Evolutionary conservation across 2,888 invertebrate species (phyloP), one percentile per base, ranked within the genome.

Genomic region (Trisateles emortualis): DNA sequence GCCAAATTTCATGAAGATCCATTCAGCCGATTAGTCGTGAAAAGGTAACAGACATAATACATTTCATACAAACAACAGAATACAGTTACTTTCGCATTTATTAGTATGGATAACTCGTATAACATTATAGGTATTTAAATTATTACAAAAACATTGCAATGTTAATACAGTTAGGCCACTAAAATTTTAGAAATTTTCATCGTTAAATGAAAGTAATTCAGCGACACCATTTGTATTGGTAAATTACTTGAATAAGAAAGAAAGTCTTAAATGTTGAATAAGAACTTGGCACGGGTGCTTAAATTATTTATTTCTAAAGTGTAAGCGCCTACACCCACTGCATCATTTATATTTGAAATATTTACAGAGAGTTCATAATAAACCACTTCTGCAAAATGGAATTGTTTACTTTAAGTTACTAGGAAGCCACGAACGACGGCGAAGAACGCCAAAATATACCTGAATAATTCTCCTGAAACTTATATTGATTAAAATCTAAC

Each of bases 371-470:
- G 60, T n/a, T n/a, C 52, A 67, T 60, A 64, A 68, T 64, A 57
- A 64, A 61, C 54, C 51, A 64, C 52, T 64, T 57, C 30, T 56
- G 54, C 56, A 51, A 59, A 69, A 70, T 64, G 44, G 48, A 51
- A 64, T 60, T 70, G 64, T 67, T 29, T 64, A 68, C 61, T 67
- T 61, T 48, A 58, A 51, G 68, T 55, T 57, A 67, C 64, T 71
- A 64, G 63, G 41, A 63, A 51, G 60, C 61, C 60, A 35, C 72
- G 60, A 64, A 57, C 68, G 19, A 6, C 59, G 49, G 38, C 44
- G 22, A 36, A 39, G 38, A 13, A 29, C 44, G 39, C 39, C 55
- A 63, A 41, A 59, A 52, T 50, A 38, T 36, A 42, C 40, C 29
- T 11, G 41, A 52, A 41, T 44, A 66, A 68, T 54, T 52, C 45